Conservation (phyloP, 2,888 invertebrate species). For the Papilio gigon region DNA sequence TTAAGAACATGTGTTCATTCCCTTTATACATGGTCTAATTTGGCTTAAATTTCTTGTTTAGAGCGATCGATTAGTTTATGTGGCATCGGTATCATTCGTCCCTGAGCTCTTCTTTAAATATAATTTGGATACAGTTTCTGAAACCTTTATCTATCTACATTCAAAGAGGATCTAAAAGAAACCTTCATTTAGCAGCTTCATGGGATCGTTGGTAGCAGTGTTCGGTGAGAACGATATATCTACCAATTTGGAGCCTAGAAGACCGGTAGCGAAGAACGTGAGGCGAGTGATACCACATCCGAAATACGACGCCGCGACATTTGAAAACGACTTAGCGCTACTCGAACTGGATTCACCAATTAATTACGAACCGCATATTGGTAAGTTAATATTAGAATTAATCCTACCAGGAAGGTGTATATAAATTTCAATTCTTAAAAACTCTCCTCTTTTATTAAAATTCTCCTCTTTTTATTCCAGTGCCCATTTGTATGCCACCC, state of each 20-base stretch:
- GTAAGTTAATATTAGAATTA: conserved; percentile 66
- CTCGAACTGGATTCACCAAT: conserved; percentile 92
- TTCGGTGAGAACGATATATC: conserved; percentile 96
- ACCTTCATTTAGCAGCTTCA: conserved; percentile 82
- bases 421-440: background rate
- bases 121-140: too few relatives aligned
- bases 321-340: conserved; percentile 95
- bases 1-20: too few relatives aligned
- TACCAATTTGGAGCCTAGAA: conserved; percentile 89
- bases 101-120: too few relatives aligned
- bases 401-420: background rate
- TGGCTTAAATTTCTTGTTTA: too few relatives aligned
- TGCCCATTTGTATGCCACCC: conserved; percentile 95
- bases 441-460: background rate
- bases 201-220: conserved; percentile 94
- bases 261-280: conserved; percentile 91
- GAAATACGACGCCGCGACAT: conserved; percentile 94
- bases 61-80: too few relatives aligned
- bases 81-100: too few relatives aligned
- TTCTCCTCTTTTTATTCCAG: conserved; percentile 70
- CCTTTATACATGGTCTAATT: too few relatives aligned
- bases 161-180: conserved; percentile 9
- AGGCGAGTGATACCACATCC: conserved; percentile 93
- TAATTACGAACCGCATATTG: conserved; percentile 92
- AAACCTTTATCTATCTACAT: too few relatives aligned